Percentiles rank a stretch among this genome's conserved stretches.
Conservation (phyloP, 2,888 invertebrate species). For the Lysandra bellargus region DNA sequence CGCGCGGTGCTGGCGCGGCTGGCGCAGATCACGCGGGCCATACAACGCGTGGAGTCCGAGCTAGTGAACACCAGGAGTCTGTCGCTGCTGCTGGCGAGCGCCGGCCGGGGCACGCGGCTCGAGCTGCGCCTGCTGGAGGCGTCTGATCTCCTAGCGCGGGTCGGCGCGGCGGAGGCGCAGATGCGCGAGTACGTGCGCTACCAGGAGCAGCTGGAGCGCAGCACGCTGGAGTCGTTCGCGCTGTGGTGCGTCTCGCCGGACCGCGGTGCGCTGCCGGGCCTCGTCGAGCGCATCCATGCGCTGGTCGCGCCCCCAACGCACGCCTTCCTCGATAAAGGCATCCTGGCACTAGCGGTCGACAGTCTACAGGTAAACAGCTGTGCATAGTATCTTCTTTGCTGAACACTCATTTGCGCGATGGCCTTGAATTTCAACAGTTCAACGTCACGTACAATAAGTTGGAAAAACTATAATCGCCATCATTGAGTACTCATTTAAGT, state of each 20-base stretch:
- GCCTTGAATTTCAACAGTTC: background rate
- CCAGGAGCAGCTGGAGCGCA: conserved; percentile 78
- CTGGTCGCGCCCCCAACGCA: conserved; percentile 77
- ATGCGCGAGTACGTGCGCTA: conserved; percentile 81
- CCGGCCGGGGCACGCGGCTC: conserved; percentile 67
- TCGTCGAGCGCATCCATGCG: conserved; percentile 84
- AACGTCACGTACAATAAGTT: background rate
- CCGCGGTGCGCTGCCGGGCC: conserved; percentile 82
- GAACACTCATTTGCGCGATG: background rate
- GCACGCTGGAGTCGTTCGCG: conserved; percentile 86
- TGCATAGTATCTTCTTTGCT: no score
- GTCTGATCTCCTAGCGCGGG: conserved; percentile 79
- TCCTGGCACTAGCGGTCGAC: conserved; percentile 63
- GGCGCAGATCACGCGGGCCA: conserved; percentile 56
- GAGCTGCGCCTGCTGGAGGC: conserved; percentile 83
- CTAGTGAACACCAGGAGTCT: conserved; percentile 55
- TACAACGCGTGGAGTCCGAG: conserved; percentile 56
- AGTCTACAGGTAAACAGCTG: conserved; percentile 61
- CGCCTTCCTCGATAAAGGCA: conserved; percentile 67
- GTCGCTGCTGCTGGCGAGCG: conserved; percentile 62
- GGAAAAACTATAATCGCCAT: background rate
- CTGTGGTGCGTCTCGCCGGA: conserved; percentile 85
- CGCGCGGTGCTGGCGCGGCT: conserved; percentile 78
- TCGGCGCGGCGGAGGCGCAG: conserved; percentile 80
- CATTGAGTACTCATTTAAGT: background rate